Percentiles rank a stretch among this genome's conserved stretches.
Evolutionary conservation across 2,888 invertebrate genomes (phyloP).

Genomic region (Dicyrtoma fusca): DNA sequence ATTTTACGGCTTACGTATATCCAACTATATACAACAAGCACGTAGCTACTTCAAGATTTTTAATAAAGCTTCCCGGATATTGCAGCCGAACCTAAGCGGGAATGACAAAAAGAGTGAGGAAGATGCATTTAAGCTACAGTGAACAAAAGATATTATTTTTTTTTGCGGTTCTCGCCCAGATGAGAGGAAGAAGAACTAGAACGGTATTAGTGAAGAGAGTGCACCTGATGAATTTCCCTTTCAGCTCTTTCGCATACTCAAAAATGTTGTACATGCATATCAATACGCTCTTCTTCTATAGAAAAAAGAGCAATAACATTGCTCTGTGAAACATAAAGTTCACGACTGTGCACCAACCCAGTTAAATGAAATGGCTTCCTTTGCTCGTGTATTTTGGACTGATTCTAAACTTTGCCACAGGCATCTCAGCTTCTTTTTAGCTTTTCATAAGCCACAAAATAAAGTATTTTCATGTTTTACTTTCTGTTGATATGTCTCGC

Average conservation of each 20-base stretch:
- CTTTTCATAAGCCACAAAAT: neutral
- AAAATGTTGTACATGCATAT: no score
- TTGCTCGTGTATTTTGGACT: slow-evolving; percentile 7
- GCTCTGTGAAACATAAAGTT: no score
- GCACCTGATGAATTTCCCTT: no score
- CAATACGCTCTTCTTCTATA: no score
- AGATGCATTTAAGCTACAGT: slow-evolving; percentile 19
- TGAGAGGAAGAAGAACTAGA: no score
- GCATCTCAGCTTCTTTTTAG: slow-evolving; percentile 2
- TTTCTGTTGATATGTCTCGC: slow-evolving; percentile 26
- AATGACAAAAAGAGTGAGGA: slow-evolving; percentile 18
- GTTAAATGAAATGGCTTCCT: slow-evolving; percentile 1
- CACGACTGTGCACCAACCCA: no score
- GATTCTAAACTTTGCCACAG: neutral
- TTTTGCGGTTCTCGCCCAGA: slow-evolving; percentile 14
- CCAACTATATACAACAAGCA: no score
- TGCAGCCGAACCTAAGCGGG: neutral
- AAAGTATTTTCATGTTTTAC: neutral
- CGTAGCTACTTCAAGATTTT: slow-evolving; percentile 1
- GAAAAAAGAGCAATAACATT: no score
- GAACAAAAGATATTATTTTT: slow-evolving; percentile 17
- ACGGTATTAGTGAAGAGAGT: no score
- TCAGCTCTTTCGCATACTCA: no score
- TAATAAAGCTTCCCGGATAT: neutral
- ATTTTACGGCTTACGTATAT: no score